A percentile compares a stretch with the other conserved stretches of the same genome.
phyloP scores from a whole-genome alignment of 2,888 invertebrate genomes.

The Euplagia quadripunctaria region DNA sequence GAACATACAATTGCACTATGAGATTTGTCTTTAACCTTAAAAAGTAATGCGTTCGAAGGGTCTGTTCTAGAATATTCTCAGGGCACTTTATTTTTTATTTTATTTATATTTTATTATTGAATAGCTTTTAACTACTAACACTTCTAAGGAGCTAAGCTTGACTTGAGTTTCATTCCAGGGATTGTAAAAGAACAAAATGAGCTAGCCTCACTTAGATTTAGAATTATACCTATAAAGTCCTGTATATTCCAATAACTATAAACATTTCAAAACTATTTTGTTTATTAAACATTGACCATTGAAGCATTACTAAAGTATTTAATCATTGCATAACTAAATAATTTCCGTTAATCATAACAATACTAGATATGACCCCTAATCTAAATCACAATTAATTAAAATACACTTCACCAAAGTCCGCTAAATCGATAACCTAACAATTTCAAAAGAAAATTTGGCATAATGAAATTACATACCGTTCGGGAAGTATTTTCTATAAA shows the following conservation, averaged over 20 bases:
- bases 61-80: neutral
- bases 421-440: conserved; percentile 40
- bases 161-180: no score
- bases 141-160: no score
- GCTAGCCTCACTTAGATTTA: no score
- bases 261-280: neutral
- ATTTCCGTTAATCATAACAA: neutral
- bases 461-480: conserved; percentile 64
- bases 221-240: no score
- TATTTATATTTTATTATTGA: no score
- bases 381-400: conserved; percentile 33
- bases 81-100: no score
- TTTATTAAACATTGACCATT: neutral
- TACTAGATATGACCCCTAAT: neutral
- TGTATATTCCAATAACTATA: neutral
- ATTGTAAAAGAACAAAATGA: neutral
- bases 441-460: conserved; percentile 41
- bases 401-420: conserved; percentile 23
- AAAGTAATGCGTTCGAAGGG: neutral
- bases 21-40: neutral
- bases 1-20: neutral
- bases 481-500: conserved; percentile 66
- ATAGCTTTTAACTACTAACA: no score
- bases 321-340: neutral
- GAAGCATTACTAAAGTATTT: neutral